Evolutionary conservation across 2,888 invertebrate species (phyloP).

Genomic region (Listrodromus nycthemerus): DNA sequence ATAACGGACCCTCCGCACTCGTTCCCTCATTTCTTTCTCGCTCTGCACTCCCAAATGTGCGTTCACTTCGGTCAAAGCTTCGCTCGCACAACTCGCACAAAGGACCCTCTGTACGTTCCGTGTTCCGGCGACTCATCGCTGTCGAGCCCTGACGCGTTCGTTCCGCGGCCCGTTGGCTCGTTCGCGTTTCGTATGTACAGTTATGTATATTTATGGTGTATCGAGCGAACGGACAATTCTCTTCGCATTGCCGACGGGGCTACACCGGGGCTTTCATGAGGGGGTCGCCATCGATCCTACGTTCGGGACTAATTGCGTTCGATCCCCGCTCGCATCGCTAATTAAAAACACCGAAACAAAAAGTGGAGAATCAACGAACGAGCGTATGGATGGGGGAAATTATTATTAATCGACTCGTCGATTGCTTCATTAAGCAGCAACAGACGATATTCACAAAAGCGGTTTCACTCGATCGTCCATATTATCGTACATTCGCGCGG

Average conservation of each 20-base stretch:
- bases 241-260: conserved; percentile 55
- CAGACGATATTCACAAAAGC: conserved; percentile 54
- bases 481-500: conserved; percentile 10
- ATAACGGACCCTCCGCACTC: background rate
- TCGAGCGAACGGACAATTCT: conserved; percentile 50
- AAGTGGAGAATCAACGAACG: conserved; percentile 18
- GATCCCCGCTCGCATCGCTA: conserved; percentile 52
- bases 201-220: conserved; percentile 65
- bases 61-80: conserved; percentile 55
- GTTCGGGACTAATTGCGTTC: conserved; percentile 69
- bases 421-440: conserved; percentile 54
- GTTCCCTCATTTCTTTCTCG: conserved; percentile 12
- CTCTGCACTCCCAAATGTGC: conserved; percentile 30
- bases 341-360: conserved; percentile 55
- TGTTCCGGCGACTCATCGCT: conserved; percentile 54
- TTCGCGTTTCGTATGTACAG: conserved; percentile 46
- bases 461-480: background rate
- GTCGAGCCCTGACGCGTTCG: conserved; percentile 26
- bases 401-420: conserved; percentile 60
- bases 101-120: conserved; percentile 60
- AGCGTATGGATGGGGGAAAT: conserved; percentile 13
- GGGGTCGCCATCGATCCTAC: conserved; percentile 61
- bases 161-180: conserved; percentile 28
- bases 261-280: conserved; percentile 38
- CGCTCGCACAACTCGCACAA: conserved; percentile 56